Conservation (phyloP, 2,888 invertebrate species). For the Phengaris alcon region DNA sequence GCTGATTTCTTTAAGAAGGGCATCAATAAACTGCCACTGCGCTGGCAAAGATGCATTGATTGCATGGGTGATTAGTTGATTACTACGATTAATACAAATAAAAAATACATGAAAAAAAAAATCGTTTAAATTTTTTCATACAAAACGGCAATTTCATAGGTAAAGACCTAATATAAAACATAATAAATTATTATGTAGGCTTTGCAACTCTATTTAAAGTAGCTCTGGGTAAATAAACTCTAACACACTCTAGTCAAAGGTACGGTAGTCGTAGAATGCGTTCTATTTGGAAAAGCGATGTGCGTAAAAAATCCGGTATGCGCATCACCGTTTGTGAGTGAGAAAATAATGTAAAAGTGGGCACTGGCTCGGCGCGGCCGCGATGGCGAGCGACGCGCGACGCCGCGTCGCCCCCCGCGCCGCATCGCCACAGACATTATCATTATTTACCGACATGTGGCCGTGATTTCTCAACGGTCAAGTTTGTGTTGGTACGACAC, state of each 20-base stretch:
- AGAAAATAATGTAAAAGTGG: conserved; percentile 40
- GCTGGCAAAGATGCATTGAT: no score
- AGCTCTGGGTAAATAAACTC: background rate
- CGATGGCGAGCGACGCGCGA: conserved; percentile 65
- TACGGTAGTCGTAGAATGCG: conserved; percentile 30
- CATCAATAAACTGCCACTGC: no score
- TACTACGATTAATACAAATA: no score
- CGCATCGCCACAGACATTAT: conserved; percentile 29
- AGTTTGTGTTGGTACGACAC: background rate
- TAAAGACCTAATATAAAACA: background rate
- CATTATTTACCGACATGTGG: conserved; percentile 27
- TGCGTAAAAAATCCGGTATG: conserved; percentile 51
- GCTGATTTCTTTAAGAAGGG: no score
- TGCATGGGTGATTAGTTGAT: no score
- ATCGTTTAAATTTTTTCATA: no score
- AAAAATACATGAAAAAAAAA: no score
- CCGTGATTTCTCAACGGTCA: conserved; percentile 28
- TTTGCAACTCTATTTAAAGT: background rate
- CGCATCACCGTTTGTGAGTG: conserved; percentile 56
- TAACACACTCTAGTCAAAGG: conserved; percentile 6
- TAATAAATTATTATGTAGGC: background rate
- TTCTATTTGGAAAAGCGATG: conserved; percentile 41
- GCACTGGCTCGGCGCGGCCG: conserved; percentile 49
- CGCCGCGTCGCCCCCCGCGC: conserved; percentile 37
- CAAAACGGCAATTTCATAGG: no score